Evolutionary conservation across 2,888 invertebrate species (phyloP).

Genomic region (Pseudococcus jackbeardsleyi): DNA sequence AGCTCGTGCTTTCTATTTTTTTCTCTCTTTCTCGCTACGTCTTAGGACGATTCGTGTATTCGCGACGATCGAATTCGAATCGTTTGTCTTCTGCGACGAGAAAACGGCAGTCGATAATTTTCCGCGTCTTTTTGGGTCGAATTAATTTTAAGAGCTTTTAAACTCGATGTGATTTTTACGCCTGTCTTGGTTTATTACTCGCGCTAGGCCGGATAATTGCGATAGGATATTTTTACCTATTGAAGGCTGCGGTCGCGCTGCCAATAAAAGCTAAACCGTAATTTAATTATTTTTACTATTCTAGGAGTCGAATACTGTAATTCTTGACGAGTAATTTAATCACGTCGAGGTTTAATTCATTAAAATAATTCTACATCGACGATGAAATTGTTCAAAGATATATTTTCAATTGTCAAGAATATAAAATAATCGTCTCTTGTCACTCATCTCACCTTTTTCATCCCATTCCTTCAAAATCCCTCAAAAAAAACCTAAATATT

Average conservation of each 20-base stretch:
- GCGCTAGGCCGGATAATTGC: background rate
- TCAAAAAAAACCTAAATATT: background rate
- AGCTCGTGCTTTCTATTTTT: background rate
- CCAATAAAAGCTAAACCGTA: background rate
- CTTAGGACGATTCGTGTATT: background rate
- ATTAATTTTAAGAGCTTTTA: conserved; percentile 20
- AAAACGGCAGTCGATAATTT: conserved; percentile 5
- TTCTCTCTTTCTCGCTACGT: background rate
- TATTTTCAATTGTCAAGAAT: background rate
- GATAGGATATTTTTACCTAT: background rate
- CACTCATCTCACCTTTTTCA: background rate
- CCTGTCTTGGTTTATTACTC: background rate
- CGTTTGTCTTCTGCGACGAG: background rate
- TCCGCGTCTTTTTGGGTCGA: background rate
- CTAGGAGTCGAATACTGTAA: background rate
- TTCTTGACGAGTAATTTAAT: background rate
- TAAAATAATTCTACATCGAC: background rate
- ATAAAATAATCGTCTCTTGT: background rate
- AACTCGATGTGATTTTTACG: conserved; percentile 10
- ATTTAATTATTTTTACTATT: background rate
- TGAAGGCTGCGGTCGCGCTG: background rate
- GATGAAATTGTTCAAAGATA: background rate
- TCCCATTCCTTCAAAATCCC: background rate
- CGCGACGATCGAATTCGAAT: background rate
- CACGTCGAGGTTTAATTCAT: background rate